These are phyloP conservation scores for Pangasius djambal DNA, from an alignment of 2,797 vertebrate species.

Conservation along the genomic window DNA sequence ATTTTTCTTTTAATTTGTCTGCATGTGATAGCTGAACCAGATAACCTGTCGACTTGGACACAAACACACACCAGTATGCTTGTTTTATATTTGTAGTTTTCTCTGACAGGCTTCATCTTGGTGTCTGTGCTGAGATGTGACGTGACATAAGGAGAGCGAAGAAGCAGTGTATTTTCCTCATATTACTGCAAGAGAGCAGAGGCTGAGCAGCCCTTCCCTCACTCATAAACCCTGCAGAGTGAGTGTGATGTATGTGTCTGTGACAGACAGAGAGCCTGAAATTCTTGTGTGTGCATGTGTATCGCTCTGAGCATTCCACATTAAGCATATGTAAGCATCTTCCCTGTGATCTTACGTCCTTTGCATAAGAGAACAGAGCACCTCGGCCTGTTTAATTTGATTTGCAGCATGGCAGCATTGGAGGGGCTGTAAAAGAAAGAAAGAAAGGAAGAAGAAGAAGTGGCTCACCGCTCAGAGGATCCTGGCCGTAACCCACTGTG, in stretches of 20 bases:
- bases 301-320: background rate
- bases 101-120: constrained; percentile 36
- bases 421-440: constrained; percentile 45
- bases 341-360: constrained; percentile 13
- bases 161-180: constrained; percentile 25
- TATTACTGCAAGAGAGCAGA: constrained; percentile 20
- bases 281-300: constrained; percentile 25
- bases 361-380: constrained; percentile 16
- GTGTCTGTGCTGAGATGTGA: constrained; percentile 26
- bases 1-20: background rate
- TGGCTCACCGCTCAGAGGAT: constrained; percentile 58
- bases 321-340: constrained; percentile 19
- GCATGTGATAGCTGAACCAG: background rate
- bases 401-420: constrained; percentile 48
- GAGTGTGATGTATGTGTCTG: constrained; percentile 13
- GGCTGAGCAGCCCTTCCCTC: constrained; percentile 29
- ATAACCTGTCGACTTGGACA: background rate
- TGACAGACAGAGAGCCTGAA: constrained; percentile 13
- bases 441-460: constrained; percentile 6
- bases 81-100: background rate
- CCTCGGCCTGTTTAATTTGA: constrained; percentile 14
- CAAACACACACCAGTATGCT: background rate
- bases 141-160: constrained; percentile 35
- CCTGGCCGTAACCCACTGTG: constrained; percentile 66
- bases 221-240: constrained; percentile 41